phyloP scores from a whole-genome alignment of 2,888 invertebrate genomes.

The Acleris cristana region DNA sequence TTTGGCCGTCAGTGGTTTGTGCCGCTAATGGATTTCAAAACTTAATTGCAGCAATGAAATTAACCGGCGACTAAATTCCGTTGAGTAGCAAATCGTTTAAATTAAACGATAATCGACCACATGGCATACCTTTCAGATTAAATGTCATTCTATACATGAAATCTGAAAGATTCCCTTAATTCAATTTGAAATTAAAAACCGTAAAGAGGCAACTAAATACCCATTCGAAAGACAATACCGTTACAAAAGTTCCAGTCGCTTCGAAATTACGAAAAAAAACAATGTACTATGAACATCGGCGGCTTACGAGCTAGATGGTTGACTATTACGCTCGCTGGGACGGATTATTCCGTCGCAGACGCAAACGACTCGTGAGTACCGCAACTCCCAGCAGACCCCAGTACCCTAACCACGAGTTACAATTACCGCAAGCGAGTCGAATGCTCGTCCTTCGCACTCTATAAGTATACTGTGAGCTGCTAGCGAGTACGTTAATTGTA shows the following conservation, averaged over 20 bases:
- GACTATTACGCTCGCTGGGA: constrained; percentile 10
- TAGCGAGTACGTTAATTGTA: no score
- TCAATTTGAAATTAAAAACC: neutral
- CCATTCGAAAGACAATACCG: constrained; percentile 12
- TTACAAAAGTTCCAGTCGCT: constrained; percentile 1
- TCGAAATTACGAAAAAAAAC: constrained; percentile 9
- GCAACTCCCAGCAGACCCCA: constrained; percentile 6
- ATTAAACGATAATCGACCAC: neutral
- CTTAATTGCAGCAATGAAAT: constrained; percentile 17
- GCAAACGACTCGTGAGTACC: constrained; percentile 20
- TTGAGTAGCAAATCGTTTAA: neutral
- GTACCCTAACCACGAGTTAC: neutral
- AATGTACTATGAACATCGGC: constrained; percentile 24
- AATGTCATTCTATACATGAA: no score
- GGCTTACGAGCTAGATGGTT: constrained; percentile 24
- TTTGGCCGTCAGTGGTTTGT: constrained; percentile 13
- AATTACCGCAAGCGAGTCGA: no score
- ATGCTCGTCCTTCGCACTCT: no score
- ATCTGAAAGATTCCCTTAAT: no score
- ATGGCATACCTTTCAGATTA: no score
- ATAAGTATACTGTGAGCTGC: no score
- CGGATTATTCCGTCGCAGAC: constrained; percentile 25
- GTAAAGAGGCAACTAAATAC: neutral
- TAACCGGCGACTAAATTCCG: neutral
- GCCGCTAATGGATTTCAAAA: constrained; percentile 5